Evolutionary conservation across 30 jellyfish, hydroid and myxozoan genomes (phyloP).

Genomic region (Hydractinia echinata): DNA sequence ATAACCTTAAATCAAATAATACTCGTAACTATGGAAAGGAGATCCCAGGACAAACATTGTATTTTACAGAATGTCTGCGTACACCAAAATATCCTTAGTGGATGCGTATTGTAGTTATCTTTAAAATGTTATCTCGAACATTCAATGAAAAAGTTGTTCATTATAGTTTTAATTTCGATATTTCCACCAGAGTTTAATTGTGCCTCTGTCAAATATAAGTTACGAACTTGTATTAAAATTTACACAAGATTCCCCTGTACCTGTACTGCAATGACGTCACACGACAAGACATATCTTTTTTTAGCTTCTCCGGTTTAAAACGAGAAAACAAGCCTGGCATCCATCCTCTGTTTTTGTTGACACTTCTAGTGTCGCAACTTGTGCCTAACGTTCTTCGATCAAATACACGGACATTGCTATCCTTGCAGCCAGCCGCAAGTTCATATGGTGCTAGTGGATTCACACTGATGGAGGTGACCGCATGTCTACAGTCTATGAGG

Average conservation of each 20-base stretch:
- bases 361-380: conserved; percentile 27
- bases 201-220: not conserved
- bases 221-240: too few relatives aligned
- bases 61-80: too few relatives aligned
- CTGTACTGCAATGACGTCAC: conserved; percentile 78
- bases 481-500: conserved; percentile 50
- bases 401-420: conserved; percentile 59
- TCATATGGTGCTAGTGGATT: conserved; percentile 68
- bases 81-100: too few relatives aligned
- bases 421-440: conserved; percentile 81
- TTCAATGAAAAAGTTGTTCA: too few relatives aligned
- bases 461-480: conserved; percentile 56
- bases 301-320: conserved; percentile 55
- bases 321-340: conserved; percentile 42
- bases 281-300: conserved; percentile 46
- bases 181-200: too few relatives aligned
- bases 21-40: too few relatives aligned
- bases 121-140: too few relatives aligned
- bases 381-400: conserved; percentile 63
- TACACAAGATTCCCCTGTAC: conserved; percentile 16
- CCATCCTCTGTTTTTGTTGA: conserved; percentile 7
- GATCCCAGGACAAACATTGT: too few relatives aligned
- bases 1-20: too few relatives aligned
- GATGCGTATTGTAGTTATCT: too few relatives aligned
- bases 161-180: too few relatives aligned